Conservation (phyloP, 2,113 vertebrate genomes). For the Eulemur macaco region DNA sequence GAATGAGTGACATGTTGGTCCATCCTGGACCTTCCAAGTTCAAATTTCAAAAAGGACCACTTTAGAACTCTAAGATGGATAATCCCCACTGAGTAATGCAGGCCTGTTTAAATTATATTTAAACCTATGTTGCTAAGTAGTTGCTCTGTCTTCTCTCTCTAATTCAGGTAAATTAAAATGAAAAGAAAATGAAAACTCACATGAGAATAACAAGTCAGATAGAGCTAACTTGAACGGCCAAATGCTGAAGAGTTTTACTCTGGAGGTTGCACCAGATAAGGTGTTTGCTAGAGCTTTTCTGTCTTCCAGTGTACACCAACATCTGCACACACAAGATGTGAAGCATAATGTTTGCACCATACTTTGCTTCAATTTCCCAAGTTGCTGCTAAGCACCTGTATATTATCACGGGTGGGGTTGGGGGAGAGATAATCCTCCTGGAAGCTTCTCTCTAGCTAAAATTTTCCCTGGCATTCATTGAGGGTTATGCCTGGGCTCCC, state of each 20-base stretch:
- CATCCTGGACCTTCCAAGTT: background rate
- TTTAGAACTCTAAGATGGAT: background rate
- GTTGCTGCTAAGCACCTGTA: background rate
- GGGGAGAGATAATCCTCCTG: background rate
- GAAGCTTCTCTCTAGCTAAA: background rate
- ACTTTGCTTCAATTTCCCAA: background rate
- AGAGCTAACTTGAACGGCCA: constrained; percentile 9
- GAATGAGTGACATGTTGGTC: background rate
- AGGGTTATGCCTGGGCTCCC: background rate
- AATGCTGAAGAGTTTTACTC: constrained; percentile 8
- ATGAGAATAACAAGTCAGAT: constrained; percentile 44
- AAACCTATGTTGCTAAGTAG: background rate
- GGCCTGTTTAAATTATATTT: background rate
- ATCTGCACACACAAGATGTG: fast-evolving
- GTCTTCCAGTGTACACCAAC: background rate
- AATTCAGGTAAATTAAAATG: background rate
- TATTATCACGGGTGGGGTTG: background rate
- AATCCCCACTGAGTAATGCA: background rate
- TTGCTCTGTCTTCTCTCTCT: background rate
- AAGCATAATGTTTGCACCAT: background rate
- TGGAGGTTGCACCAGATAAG: background rate
- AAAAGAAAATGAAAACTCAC: background rate
- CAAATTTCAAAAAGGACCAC: background rate
- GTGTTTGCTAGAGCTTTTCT: background rate
- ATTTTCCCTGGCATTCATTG: background rate